A percentile compares a stretch with the other conserved stretches of the same genome.
Evolutionary conservation across 53 echinoderm and acorn worm genomes (phyloP).

Genomic region (Antedon mediterranea): DNA sequence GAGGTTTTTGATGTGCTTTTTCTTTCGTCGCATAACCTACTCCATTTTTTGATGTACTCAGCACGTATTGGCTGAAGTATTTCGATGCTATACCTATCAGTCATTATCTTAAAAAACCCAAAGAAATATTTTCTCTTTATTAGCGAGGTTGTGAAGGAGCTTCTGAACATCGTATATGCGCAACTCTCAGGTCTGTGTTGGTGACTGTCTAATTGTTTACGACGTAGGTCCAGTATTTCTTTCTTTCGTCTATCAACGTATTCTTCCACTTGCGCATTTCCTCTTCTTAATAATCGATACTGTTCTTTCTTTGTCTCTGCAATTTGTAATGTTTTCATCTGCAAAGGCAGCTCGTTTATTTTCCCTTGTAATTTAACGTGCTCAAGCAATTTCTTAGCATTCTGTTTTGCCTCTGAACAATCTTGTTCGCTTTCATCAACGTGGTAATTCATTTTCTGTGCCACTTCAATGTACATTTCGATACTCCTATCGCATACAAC

Average conservation of each 20-base stretch:
- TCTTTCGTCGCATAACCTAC: constrained; percentile 1
- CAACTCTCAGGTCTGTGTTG: neutral
- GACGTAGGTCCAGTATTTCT: neutral
- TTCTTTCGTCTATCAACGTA: neutral
- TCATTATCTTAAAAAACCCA: neutral
- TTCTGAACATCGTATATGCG: neutral
- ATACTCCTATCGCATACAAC: neutral
- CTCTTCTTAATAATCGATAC: neutral
- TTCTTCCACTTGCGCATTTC: neutral
- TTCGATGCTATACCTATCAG: constrained; percentile 6
- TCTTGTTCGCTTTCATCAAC: neutral
- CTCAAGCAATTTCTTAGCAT: neutral
- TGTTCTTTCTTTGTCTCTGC: neutral
- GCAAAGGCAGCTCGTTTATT: neutral
- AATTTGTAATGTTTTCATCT: neutral
- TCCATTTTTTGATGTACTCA: constrained; percentile 2
- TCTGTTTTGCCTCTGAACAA: neutral
- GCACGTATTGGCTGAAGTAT: constrained; percentile 13
- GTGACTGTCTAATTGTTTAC: neutral
- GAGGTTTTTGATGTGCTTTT: neutral
- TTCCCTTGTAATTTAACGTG: neutral
- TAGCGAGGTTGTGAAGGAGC: neutral
- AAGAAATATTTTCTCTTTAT: constrained; percentile 11
- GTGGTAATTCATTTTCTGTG: neutral
- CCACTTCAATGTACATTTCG: neutral